Evolutionary conservation across 2,797 vertebrate genomes (phyloP), one percentile per base, ranked within the genome.

Genomic region (Acanthis flammea): DNA sequence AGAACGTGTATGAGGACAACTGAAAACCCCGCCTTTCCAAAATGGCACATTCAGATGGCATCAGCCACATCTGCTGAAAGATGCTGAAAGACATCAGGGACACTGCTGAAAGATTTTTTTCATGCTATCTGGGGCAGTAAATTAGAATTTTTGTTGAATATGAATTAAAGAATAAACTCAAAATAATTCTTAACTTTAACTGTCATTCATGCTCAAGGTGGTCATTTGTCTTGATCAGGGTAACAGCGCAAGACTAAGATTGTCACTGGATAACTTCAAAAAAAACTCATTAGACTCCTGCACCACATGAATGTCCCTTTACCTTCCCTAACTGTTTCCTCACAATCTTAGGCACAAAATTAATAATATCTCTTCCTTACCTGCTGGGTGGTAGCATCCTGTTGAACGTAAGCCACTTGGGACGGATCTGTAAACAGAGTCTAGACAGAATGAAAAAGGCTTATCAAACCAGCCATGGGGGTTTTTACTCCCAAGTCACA

Each of bases 361-460:
- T 58, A 96, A 55, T n/a, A 55, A 15, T 7, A 31, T 28, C 62
- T 65, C 74, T 90, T 96, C 41, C 91, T 95, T 97, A 99, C 99
- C 98, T 99, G 99, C 93, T 99, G 99, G 17, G 99, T 98, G 48
- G 99, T 98, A 33, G 99, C 98, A 96, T 99, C 99, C 97, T 99
- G 99, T 68, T 99, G 99, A 91, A 99, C 99, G 27, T 99, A 99
- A 47, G 99, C 98, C 94, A 99, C 99, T 95, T 99, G 99, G 73
- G 99, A 98, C 72, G 99, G 99, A 97, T 99, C 99, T 96, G 99
- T 98, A 98, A 99, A 99, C 78, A 99, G 98, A 79, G 98, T 97
- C 99, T 99, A 95, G 66, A 96, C 82, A 96, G 95, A 96, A 86
- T 86, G 70, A 94, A 75, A 96, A 95, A 94, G 79, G 76, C 30